These are phyloP conservation scores for Anagrus nilaparvatae DNA, from an alignment of 1,140 invertebrate genomes.

Conservation along the genomic window DNA sequence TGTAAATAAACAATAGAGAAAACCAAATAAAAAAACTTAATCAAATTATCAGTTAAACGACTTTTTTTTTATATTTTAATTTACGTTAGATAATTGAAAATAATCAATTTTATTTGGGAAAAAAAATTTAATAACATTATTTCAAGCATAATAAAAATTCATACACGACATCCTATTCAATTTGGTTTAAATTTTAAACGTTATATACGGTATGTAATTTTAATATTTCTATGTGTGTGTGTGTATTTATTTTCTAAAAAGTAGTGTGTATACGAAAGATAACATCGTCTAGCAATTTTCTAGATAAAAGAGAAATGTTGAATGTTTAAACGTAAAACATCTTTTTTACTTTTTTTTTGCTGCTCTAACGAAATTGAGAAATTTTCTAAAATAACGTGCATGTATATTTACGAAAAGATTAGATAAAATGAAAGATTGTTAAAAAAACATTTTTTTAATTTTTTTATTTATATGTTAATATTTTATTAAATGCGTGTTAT, in stretches of 20 bases:
- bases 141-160: background rate
- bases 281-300: slow-evolving; percentile 22
- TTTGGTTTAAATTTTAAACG: background rate
- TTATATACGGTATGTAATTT: slow-evolving; percentile 8
- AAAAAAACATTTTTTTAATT: too few relatives aligned
- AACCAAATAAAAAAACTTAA: too few relatives aligned
- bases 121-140: background rate
- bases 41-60: too few relatives aligned
- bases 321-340: too few relatives aligned
- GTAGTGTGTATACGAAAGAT: slow-evolving; percentile 19
- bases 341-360: too few relatives aligned
- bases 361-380: slow-evolving; percentile 4
- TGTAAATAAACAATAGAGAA: too few relatives aligned
- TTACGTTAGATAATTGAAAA: too few relatives aligned
- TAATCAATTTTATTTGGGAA: too few relatives aligned
- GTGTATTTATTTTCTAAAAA: too few relatives aligned
- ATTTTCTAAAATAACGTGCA: background rate
- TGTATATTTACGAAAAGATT: background rate
- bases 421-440: background rate
- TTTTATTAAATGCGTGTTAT: too few relatives aligned
- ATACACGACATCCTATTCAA: background rate
- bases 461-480: too few relatives aligned
- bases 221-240: slow-evolving; percentile 21
- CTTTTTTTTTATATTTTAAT: too few relatives aligned
- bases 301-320: slow-evolving; percentile 11